Evolutionary conservation across 2,797 vertebrate genomes (phyloP), one percentile per base, ranked within the genome.

Genomic region (Eulemur mongoz): DNA sequence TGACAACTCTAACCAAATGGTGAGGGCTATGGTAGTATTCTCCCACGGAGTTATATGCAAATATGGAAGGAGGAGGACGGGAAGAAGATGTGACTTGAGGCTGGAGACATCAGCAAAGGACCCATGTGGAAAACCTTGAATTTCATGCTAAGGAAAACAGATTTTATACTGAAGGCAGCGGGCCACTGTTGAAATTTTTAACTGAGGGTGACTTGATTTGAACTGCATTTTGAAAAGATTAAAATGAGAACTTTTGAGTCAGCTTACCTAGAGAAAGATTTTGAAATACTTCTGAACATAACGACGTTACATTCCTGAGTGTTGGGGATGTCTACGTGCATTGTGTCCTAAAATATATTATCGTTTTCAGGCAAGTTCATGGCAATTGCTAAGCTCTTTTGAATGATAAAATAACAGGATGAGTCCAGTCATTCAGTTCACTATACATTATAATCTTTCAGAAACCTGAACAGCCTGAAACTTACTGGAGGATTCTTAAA

Each of bases 211-310:
- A 45, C 38, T 6, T 52, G 27, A n/a, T 61, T 48, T 30, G 48
- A 91, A 40, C 40, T 84, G 50, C 69, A 25, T 69, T 89, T 95
- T 87, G 73, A 73, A 89, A 82, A 94, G 57, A 22, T n/a, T 13
- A 83, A 75, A 70, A 70, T 83, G n/a, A 20, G 23, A 63, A 54
- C 22, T 22, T 94, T 61, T 50, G 63, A 25, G 11, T 59, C 40
- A 78, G 38, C 35, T 67, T 65, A 32, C 23, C 22, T 7, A 43
- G 32, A 25, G 40, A 20, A 38, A 48, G 72, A 61, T 38, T 8
- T 23, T 27, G 57, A 11, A 23, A 7, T 63, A 35, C 32, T 94
- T 75, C 76, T 14, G 48, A 84, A 89, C 96, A 27, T 54, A 59
- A 22, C 4, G 23, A 13, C 1, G 5, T 48, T 78, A 5, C 11